phyloP scores from a whole-genome alignment of 2,888 invertebrate species.

The Oxystoma pomonae region DNA sequence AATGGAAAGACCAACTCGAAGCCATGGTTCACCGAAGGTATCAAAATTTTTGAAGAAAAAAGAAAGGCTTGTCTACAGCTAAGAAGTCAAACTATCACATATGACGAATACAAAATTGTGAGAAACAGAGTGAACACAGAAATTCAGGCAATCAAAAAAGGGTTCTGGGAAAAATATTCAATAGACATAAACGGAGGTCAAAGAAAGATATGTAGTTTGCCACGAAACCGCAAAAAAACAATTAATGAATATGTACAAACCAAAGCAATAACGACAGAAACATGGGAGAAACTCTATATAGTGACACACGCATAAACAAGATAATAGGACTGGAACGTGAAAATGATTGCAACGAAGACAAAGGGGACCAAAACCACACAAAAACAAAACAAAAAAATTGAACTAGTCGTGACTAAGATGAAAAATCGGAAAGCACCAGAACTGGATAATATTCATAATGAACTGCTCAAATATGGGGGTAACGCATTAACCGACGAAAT shows the following conservation, averaged over 20 bases:
- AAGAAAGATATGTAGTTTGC: constrained; percentile 3
- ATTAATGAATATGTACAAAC: constrained; percentile 3
- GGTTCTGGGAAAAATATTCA: constrained; percentile 5
- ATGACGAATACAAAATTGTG: neutral
- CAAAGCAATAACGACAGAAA: constrained; percentile 1
- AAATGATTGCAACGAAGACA: neutral
- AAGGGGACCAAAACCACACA: neutral
- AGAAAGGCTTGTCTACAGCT: neutral
- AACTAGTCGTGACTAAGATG: neutral
- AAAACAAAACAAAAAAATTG: constrained; percentile 1
- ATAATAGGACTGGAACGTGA: neutral
- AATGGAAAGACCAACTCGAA: neutral
- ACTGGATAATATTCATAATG: constrained; percentile 1
- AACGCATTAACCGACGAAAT: constrained; percentile 1
- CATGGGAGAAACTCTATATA: constrained; percentile 3
- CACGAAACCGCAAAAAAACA: constrained; percentile 4
- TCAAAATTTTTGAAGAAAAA: neutral
- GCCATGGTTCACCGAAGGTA: neutral
- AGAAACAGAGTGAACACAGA: constrained; percentile 1
- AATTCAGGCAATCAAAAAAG: constrained; percentile 6
- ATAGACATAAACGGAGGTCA: constrained; percentile 7
- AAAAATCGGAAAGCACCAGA: constrained; percentile 5
- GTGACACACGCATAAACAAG: neutral
- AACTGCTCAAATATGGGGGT: constrained; percentile 6
- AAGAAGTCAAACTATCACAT: constrained; percentile 4